Base-by-base conservation (phyloP, 2,888 invertebrate species). In the Andrena fulva region DNA sequence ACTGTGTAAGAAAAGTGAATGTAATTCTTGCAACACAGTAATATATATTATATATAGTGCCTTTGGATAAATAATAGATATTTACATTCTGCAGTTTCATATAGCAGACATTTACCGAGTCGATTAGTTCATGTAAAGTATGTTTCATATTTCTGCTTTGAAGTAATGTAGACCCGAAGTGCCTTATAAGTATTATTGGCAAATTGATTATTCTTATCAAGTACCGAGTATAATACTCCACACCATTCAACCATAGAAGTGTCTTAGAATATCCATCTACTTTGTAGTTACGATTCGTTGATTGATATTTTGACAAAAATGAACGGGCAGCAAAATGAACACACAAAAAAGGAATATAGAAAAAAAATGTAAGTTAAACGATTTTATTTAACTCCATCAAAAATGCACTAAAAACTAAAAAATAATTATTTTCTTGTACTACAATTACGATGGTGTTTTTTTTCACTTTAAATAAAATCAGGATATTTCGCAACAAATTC, bases 21-120 rank as follows among this genome's bases (percentile, higher is more conserved):
- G 27, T 80, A 66, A 74, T 75, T 64, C 42, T 71, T 62, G 74
- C 56, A 63, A 68, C 60, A 62, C 68, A 77, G 69, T 64, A 77
- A 87, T 85, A 81, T 85, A 81, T 85, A 74, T 77, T 85, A 81
- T 84, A 74, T 77, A 85, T 81, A 80, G 87, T 87, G 86, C 84
- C 86, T 85, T 87, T 31, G 66, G 82, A 73, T 78, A 84, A 87
- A 80, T 80, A 87, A 87, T 71, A 73, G 78, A 62, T 78, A 71
- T 62, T 77, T 71, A 62, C 67, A 69, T 77, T 85, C 33, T 78
- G 67, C 60, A 27, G 42, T 80, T 74, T 70, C 35, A 35, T 60
- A 67, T 62, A 56, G 56, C 63, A 24, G 68, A 75, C 35, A 69
- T 77, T 77, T 80, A 67, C 63, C 52, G 75, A 68, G 75, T 74